Conservation (phyloP, 2,113 vertebrate genomes). For the Rhinolophus sinicus region DNA sequence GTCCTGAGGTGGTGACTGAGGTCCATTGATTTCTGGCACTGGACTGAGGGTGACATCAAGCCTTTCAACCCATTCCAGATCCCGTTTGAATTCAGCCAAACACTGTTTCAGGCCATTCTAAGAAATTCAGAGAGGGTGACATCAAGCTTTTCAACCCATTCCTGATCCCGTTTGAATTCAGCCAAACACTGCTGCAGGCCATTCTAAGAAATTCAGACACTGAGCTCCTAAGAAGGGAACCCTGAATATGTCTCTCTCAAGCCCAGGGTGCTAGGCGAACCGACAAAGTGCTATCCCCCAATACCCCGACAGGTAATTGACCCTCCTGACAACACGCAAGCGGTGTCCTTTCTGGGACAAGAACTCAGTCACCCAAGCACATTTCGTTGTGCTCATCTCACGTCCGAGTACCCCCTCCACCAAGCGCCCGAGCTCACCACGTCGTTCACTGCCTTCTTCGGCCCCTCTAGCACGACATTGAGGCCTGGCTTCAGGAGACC, state of each 20-base stretch:
- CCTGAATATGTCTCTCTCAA: background rate
- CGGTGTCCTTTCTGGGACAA: background rate
- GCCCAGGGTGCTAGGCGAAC: background rate
- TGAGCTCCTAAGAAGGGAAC: background rate
- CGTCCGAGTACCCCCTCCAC: background rate
- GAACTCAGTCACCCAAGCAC: background rate
- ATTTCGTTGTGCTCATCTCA: background rate
- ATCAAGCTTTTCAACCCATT: constrained; percentile 95
- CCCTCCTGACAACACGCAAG: background rate
- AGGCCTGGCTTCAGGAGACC: constrained; percentile 94
- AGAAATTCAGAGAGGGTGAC: constrained; percentile 83
- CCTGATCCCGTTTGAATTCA: constrained; percentile 90
- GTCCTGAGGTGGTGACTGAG: constrained; percentile 71
- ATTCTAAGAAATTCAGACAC: constrained; percentile 82
- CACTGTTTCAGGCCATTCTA: constrained; percentile 89
- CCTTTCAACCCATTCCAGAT: constrained; percentile 94
- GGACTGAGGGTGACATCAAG: constrained; percentile 91
- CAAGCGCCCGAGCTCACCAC: constrained; percentile 86
- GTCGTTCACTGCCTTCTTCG: constrained; percentile 88
- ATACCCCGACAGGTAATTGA: background rate
- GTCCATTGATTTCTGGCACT: constrained; percentile 73
- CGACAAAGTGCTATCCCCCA: background rate
- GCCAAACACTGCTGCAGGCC: constrained; percentile 91
- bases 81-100: constrained; percentile 89
- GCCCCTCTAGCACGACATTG: constrained; percentile 90